Base-by-base conservation (phyloP, 2,888 invertebrate species). In the Agriotes lineatus region DNA sequence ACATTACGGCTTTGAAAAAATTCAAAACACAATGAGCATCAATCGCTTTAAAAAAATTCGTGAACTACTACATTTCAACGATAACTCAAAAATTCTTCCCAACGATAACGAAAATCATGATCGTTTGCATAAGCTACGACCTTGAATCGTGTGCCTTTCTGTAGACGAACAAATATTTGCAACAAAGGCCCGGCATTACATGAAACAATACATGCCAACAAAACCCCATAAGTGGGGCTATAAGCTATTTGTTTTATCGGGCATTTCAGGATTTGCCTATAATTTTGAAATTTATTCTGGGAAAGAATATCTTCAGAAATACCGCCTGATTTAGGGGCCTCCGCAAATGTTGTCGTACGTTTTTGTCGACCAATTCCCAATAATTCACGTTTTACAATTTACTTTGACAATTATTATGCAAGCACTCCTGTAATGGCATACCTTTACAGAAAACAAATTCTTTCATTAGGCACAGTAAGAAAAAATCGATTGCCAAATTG, bases 141-240 rank as follows among this genome's bases (percentile, higher is more conserved):
- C 76, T n/a, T n/a, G n/a, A 16, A 25, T 75, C 1, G 33, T 77
- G 7, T 67, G 45, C 5, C 54, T 78, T 25, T 73, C 74, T 10
- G 50, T 78, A 18, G 78, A 77, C 48, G 78, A 79, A 62, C 74
- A 77, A 66, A 72, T 79, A 19, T 77, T 74, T 68, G 70, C 76
- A 5, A 76, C 72, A 33, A 79, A 76, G 70, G 67, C 59, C 4
- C 30, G 69, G 10, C 54, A 68, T 33, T 33, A 1, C 10, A 48
- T 80, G 56, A 78, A 78, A 62, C 80, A 77, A 62, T 82, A 80
- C 70, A 72, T 80, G 63, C 80, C 81, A n/a, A 72, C 76, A 7
- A 25, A 25, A 25, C 25, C 25, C 7, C 25, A 25, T 25, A 25
- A 25, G 7, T 25, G 25, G 25, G 39, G 83, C 82, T 68, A 81